These are phyloP conservation scores for Leptinotarsa haldemani DNA, from an alignment of 2,888 invertebrate species.

Conservation along the genomic window DNA sequence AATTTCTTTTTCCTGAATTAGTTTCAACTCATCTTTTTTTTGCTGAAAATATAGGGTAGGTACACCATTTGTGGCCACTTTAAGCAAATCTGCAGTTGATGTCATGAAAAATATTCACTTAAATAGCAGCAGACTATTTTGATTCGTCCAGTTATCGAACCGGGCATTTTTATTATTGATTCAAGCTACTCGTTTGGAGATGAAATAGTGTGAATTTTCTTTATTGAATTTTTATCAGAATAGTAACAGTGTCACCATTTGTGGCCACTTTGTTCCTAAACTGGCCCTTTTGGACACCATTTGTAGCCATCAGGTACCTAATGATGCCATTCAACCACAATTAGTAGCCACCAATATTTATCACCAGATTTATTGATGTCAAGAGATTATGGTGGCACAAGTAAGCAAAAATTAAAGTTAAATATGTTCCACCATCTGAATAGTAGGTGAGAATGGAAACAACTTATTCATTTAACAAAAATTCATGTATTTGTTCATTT, in stretches of 20 bases:
- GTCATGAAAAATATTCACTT: too few species aligned
- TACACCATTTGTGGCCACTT: not conserved
- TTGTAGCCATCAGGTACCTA: slow-evolving; percentile 18
- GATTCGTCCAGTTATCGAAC: slow-evolving; percentile 9
- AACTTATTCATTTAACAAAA: slow-evolving; percentile 2
- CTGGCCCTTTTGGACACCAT: slow-evolving; percentile 4
- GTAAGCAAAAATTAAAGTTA: too few species aligned
- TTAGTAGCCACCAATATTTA: slow-evolving; percentile 2
- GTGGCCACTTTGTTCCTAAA: not conserved
- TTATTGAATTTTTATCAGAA: not conserved
- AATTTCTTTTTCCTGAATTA: too few species aligned
- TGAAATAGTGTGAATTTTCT: too few species aligned
- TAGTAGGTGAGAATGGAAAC: slow-evolving; percentile 10
- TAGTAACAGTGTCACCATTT: too few species aligned
- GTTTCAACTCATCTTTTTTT: too few species aligned
- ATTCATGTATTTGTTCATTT: slow-evolving; percentile 4
- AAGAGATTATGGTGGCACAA: too few species aligned
- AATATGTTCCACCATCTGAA: not conserved
- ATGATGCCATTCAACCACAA: slow-evolving; percentile 10
- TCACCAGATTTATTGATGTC: not conserved
- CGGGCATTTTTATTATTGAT: slow-evolving; percentile 8
- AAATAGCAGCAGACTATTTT: not conserved
- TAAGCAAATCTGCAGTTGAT: not conserved
- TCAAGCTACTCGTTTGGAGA: not conserved
- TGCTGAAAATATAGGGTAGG: not conserved